Conservation (phyloP, 2,113 vertebrate genomes). For the Catharus fuscescens region DNA sequence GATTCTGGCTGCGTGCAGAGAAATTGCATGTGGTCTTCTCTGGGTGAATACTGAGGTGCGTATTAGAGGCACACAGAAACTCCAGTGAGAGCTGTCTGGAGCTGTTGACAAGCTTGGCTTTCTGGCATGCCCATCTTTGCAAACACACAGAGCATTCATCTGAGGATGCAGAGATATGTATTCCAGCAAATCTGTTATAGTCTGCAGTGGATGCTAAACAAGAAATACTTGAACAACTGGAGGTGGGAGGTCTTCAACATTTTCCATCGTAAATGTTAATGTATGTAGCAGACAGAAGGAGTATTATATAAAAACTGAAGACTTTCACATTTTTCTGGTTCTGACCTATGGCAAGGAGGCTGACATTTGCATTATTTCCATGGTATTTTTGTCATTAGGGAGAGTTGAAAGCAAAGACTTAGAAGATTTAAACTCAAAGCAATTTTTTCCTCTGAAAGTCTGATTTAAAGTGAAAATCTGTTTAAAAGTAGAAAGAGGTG, state of each 20-base stretch:
- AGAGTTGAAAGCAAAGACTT: neutral
- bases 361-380: conserved; percentile 13
- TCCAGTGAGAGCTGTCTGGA: neutral
- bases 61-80: neutral
- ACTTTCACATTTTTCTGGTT: conserved; percentile 44
- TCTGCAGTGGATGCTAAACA: conserved; percentile 5
- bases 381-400: neutral
- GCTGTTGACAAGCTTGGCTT: neutral
- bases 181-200: conserved; percentile 8
- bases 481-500: neutral
- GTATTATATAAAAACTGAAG: conserved; percentile 33
- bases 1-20: neutral
- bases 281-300: conserved; percentile 45
- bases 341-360: neutral
- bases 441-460: neutral
- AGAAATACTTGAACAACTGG: conserved; percentile 44
- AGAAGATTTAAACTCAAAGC: neutral
- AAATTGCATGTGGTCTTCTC: accelerated
- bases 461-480: neutral
- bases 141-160: conserved; percentile 9
- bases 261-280: conserved; percentile 52
- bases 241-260: conserved; percentile 34
- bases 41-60: neutral
- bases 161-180: neutral
- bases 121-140: neutral